phyloP scores from a whole-genome alignment of 1,140 invertebrate genomes.

The Eumaeus atala region DNA sequence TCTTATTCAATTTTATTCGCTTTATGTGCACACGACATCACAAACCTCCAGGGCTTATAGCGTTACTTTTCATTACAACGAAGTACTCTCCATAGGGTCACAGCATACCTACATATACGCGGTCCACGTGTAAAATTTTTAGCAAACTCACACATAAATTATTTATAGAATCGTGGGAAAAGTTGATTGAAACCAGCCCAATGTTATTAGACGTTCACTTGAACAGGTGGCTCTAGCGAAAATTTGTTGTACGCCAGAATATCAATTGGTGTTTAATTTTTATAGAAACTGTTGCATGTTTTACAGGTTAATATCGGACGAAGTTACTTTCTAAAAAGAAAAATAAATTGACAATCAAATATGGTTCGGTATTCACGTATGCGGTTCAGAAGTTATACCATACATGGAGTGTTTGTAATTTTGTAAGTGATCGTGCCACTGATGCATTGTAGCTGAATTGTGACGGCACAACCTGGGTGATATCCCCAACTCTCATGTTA shows the following conservation, averaged over 20 bases:
- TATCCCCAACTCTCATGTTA: too few relatives aligned
- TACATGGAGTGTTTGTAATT: too few relatives aligned
- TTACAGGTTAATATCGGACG: background rate
- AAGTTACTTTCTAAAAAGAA: too few relatives aligned
- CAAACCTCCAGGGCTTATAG: background rate
- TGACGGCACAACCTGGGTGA: too few relatives aligned
- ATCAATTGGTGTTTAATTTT: slow-evolving; percentile 1
- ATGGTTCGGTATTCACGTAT: too few relatives aligned
- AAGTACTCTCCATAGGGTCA: background rate
- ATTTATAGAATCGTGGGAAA: slow-evolving; percentile 3
- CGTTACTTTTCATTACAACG: slow-evolving; percentile 1
- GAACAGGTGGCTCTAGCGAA: slow-evolving; percentile 7
- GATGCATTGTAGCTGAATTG: too few relatives aligned
- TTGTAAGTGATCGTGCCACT: too few relatives aligned
- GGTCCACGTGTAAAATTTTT: background rate
- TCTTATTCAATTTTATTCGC: too few relatives aligned
- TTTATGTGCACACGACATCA: background rate
- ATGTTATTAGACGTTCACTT: slow-evolving; percentile 2
- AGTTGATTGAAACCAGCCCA: slow-evolving; percentile 6
- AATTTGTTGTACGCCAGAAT: slow-evolving; percentile 6
- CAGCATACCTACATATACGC: background rate
- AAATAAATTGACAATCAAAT: too few relatives aligned
- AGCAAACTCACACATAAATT: slow-evolving; percentile 1
- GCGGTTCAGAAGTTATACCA: too few relatives aligned
- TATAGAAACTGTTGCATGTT: background rate